Evolutionary conservation across 2,113 vertebrate species (phyloP).

Genomic region (Ellobius talpinus): DNA sequence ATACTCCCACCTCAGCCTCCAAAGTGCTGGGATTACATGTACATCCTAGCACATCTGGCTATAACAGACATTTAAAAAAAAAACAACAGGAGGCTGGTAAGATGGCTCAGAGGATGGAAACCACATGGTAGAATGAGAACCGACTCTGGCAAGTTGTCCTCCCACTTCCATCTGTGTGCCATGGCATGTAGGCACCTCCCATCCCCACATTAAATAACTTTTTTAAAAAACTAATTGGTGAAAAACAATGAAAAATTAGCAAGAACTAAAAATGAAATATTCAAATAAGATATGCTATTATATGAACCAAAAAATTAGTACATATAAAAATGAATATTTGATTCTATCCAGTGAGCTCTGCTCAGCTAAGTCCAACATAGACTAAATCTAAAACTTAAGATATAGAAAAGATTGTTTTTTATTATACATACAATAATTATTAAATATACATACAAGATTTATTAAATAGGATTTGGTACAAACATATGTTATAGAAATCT

Average conservation of each 20-base stretch:
- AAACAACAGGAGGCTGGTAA: neutral
- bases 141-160: neutral
- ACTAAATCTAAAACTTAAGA: conserved; percentile 20
- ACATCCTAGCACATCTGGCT: neutral
- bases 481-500: neutral
- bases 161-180: neutral
- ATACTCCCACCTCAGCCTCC: neutral
- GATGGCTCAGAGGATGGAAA: neutral
- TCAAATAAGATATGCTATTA: conserved; percentile 31
- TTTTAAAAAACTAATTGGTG: neutral
- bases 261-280: conserved; percentile 25
- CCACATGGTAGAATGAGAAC: neutral
- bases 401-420: neutral
- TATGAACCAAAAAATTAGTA: neutral
- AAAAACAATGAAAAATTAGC: neutral
- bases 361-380: neutral
- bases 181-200: neutral
- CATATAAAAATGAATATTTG: conserved; percentile 14
- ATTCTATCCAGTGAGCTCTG: conserved; percentile 15
- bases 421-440: neutral
- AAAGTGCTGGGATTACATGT: neutral
- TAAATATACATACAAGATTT: neutral
- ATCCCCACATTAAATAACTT: neutral
- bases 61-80: neutral
- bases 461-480: neutral